Base-by-base conservation (phyloP, 2,113 vertebrate genomes). In the Bos taurus region DNA sequence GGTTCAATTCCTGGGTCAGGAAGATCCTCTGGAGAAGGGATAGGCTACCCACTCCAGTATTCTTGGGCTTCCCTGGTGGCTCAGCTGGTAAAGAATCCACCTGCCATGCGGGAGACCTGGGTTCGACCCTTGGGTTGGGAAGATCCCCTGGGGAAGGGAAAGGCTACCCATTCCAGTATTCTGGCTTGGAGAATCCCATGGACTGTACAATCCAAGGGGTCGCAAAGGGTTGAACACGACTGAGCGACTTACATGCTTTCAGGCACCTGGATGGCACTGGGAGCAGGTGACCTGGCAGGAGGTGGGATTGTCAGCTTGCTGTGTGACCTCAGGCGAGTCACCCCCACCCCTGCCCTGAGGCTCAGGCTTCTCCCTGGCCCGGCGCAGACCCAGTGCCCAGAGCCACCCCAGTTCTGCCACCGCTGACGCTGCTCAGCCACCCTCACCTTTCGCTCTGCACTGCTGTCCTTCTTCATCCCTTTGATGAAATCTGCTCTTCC, bases 401-500 rank as follows among this genome's bases (percentile, higher is more conserved):
- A 0, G n/a, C 52, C 30, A 17, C 40, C 82, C 78, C 43, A 1
- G 50, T 17, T 30, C 40, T 2, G 81, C 82, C 86, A 0, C 67
- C 10, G 0, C 2, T 0, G 14, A 3, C 30, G 26, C 4, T 2
- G 16, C 48, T 56, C 36, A 12, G 82, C 8, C n/a, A 0, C 21
- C 36, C 98, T 98, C 98, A 99, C 99, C 99, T 99, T 99, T 98
- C 99, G 99, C 98, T 99, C 99, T 0, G 99, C 98, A 43, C 99
- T 99, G 95, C 99, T 97, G 97, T 99, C 99, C 97, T 99, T 99
- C 99, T 99, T 99, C 12, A 98, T 99, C 92, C 99, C 99, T 98
- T 99, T 99, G 96, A 99, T 99, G 98, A 99, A 99, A 90, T 99
- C 99, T 0, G 98, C 99, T 93, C 99, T 99, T 64, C 99, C 99